These are phyloP conservation scores for Cotesia typhae DNA, from an alignment of 1,140 invertebrate species.

Conservation along the genomic window DNA sequence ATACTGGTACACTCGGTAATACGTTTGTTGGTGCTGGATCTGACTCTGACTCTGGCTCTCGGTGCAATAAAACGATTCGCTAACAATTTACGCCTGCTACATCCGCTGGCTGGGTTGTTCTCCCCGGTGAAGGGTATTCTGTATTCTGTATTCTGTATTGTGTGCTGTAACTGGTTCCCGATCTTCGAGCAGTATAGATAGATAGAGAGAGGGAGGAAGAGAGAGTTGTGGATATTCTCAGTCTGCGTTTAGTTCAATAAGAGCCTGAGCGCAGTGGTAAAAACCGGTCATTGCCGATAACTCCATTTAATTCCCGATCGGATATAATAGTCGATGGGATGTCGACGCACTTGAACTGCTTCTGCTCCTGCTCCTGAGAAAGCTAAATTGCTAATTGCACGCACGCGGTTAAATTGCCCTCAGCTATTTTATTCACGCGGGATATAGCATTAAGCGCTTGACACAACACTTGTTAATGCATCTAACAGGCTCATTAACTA, in stretches of 20 bases:
- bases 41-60: neutral
- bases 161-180: too few relatives aligned
- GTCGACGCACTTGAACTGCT: slow-evolving; percentile 19
- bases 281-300: slow-evolving; percentile 49
- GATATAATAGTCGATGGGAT: slow-evolving; percentile 21
- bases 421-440: slow-evolving; percentile 1
- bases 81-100: slow-evolving; percentile 52
- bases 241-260: slow-evolving; percentile 25
- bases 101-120: slow-evolving; percentile 23
- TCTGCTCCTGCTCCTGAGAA: neutral
- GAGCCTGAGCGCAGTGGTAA: slow-evolving; percentile 17
- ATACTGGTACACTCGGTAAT: neutral
- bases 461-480: neutral
- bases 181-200: too few relatives aligned
- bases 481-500: slow-evolving; percentile 18
- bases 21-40: neutral
- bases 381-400: slow-evolving; percentile 24
- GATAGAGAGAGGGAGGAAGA: too few relatives aligned
- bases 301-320: slow-evolving; percentile 40
- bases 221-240: too few relatives aligned
- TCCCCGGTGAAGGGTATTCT: too few relatives aligned
- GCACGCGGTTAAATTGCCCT: neutral
- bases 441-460: neutral
- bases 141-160: too few relatives aligned
- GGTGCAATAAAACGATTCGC: slow-evolving; percentile 50